Evolutionary conservation across 2,113 vertebrate species (phyloP), one percentile per base, ranked within the genome.

Genomic region (Myrmecophaga tridactyla): DNA sequence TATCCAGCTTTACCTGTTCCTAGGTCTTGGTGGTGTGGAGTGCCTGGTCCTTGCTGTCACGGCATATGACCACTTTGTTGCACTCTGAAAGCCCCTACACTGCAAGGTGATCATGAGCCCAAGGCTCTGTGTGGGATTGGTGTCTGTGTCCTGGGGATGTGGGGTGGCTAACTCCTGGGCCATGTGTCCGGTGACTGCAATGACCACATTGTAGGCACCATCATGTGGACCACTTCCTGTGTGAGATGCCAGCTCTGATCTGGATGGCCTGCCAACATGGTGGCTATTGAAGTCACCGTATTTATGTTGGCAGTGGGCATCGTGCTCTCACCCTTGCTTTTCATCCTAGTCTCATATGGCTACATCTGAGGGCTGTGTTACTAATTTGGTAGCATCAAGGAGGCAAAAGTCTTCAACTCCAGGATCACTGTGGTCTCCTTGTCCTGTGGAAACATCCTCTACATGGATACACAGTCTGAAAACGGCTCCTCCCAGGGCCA

Each of bases 221-320:
- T 36, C 41, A 1, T 1, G 81, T 97, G 67, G 94, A 97, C 43
- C 95, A 97, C 95, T 97, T 95, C 72, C n/a, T 96, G 34, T 97
- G 95, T n/a, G 96, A 97, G 82, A 92, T 97, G 95, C 96, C 94
- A 0, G 94, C 96, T n/a, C 72, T 96, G 18, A 96, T 96, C 70
- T 41, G 20, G 11, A 77, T 88, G 46, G 96, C 95, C 14, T 97
- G 96, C 23, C 67, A 83, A 83, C 58, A 83, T 58, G 18, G 60
- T 20, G 29, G 29, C 43, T 18, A 65, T 65, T 12, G 60, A 83
- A 43, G 60, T 27, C 39, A 65, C 27, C 9, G 39, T 21, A 9
- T 83, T 48, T 65, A 12, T 84, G 1, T 29, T 84, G 41, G 60
- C 81, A 21, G 41, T 84, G 29, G 29, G 41, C 34, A 84, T 89